phyloP scores from a whole-genome alignment of 1,140 invertebrate genomes.

The Apis florea region DNA sequence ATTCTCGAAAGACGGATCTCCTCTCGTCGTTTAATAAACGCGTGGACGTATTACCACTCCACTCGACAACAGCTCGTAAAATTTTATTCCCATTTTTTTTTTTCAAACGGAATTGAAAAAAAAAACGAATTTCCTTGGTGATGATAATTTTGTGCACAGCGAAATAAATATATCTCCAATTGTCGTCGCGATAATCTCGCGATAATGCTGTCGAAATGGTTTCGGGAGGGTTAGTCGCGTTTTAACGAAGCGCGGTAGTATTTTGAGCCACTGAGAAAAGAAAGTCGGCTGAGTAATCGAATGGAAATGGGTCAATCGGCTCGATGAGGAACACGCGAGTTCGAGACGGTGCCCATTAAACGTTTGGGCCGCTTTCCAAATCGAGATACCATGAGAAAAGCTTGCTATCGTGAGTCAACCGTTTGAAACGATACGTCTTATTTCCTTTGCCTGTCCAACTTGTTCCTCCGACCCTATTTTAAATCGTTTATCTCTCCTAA shows the following conservation, averaged over 20 bases:
- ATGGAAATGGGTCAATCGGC: constrained; percentile 29
- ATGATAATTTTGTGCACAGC: too few species aligned
- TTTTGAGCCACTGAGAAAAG: constrained; percentile 9
- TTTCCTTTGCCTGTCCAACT: constrained; percentile 1
- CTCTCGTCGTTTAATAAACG: neutral
- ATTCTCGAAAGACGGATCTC: neutral
- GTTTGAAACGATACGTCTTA: constrained; percentile 7
- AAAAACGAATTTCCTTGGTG: too few species aligned
- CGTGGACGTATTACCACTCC: too few species aligned
- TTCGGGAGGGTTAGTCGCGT: neutral
- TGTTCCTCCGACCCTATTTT: neutral
- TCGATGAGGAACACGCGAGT: constrained; percentile 29
- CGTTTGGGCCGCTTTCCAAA: constrained; percentile 51
- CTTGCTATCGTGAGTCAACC: constrained; percentile 24
- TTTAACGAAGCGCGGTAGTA: neutral
- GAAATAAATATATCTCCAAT: too few species aligned
- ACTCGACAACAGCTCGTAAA: too few species aligned
- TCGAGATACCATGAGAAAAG: constrained; percentile 29
- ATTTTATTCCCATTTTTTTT: too few species aligned
- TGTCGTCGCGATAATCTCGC: too few species aligned
- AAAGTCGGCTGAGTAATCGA: constrained; percentile 33
- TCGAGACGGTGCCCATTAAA: constrained; percentile 51
- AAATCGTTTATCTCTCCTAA: too few species aligned
- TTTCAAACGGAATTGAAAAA: too few species aligned
- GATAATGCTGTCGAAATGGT: too few species aligned